Evolutionary conservation across 2,113 vertebrate species (phyloP).

Genomic region (Mungos mungo): DNA sequence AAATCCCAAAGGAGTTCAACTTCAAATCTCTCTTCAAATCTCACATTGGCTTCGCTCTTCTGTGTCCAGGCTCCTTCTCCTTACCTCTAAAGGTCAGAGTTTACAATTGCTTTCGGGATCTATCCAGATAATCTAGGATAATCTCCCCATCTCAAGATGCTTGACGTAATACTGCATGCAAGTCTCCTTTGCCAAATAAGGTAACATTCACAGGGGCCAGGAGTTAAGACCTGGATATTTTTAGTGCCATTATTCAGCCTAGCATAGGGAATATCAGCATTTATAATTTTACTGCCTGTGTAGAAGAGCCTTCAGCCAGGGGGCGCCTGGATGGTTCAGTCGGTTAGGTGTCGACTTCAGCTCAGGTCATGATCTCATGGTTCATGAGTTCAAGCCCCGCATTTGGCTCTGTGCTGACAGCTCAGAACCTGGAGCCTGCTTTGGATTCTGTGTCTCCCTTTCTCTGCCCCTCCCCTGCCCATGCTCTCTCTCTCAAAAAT

Average conservation of each 20-base stretch:
- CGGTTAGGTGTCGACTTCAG: no score
- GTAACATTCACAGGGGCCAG: not conserved
- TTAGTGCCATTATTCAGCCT: not conserved
- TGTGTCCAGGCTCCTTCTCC: no score
- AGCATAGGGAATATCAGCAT: not conserved
- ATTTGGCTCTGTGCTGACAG: no score
- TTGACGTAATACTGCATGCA: not conserved
- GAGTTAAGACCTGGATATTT: not conserved
- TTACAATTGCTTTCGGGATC: not conserved
- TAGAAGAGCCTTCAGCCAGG: not conserved
- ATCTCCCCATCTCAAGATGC: not conserved
- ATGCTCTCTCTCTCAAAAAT: no score
- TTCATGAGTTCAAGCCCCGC: no score
- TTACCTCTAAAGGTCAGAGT: not conserved
- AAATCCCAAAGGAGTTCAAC: not conserved
- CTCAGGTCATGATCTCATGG: no score
- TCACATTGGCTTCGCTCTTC: not conserved
- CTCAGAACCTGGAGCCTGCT: no score
- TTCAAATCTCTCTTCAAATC: not conserved
- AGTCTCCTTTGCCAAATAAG: not conserved
- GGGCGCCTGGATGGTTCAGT: no score
- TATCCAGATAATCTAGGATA: not conserved
- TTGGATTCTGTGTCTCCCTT: no score
- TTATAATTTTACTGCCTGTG: not conserved
- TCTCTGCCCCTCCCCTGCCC: no score